These are phyloP conservation scores for Bovichtus variegatus DNA, from an alignment of 2,797 vertebrate genomes.

Conservation along the genomic window DNA sequence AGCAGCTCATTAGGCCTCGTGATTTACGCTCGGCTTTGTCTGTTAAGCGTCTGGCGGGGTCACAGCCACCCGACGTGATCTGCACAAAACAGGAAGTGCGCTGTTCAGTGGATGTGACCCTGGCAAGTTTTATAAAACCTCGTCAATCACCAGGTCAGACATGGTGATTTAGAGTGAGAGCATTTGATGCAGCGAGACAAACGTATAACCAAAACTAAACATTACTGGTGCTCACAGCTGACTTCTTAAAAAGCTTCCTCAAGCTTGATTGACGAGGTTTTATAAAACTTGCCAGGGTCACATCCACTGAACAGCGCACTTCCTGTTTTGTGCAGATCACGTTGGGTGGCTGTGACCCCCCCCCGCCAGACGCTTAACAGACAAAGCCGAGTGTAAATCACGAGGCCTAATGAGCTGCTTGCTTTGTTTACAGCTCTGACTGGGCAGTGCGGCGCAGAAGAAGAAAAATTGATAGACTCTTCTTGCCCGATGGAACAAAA, in stretches of 20 bases:
- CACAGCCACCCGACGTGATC: not conserved
- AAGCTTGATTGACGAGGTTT: not conserved
- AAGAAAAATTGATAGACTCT: not conserved
- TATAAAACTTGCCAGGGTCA: not conserved
- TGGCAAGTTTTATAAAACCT: not conserved
- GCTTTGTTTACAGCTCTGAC: constrained; percentile 9
- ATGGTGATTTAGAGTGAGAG: not conserved
- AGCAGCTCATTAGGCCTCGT: constrained; percentile 8
- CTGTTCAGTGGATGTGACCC: not conserved
- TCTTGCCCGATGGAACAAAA: not conserved
- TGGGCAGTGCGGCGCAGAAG: not conserved
- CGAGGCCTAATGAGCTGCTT: constrained; percentile 6
- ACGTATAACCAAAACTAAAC: not conserved
- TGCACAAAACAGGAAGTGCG: not conserved
- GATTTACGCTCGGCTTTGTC: constrained; percentile 15
- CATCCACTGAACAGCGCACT: not conserved
- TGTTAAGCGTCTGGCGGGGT: not conserved
- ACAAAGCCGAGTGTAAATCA: constrained; percentile 13
- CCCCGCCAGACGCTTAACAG: constrained; percentile 3
- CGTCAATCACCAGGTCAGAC: not conserved
- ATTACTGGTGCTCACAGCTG: not conserved
- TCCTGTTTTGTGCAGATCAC: constrained; percentile 4
- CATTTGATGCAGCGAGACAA: not conserved
- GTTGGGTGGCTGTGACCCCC: not conserved
- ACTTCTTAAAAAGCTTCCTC: not conserved